These are phyloP conservation scores for Tachysurus vachellii DNA, from an alignment of 2,113 vertebrate genomes.

Conservation along the genomic window DNA sequence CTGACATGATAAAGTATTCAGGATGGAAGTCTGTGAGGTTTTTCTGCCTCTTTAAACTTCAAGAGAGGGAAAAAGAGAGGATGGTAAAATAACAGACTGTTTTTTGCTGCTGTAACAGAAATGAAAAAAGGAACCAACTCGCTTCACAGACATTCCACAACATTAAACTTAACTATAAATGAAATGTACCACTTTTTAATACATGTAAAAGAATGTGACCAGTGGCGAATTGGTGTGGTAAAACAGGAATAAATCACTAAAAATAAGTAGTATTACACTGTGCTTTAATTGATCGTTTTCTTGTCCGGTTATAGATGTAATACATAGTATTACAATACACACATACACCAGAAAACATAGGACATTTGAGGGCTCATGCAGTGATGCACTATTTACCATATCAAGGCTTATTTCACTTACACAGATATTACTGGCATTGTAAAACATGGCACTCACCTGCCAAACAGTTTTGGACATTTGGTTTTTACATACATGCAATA, in stretches of 20 bases:
- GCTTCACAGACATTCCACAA: not conserved
- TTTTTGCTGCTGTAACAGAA: not conserved
- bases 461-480: constrained; percentile 48
- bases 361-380: constrained; percentile 15
- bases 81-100: not conserved
- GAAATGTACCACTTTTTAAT: not conserved
- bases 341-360: not conserved
- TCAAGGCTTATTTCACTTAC: constrained; percentile 44
- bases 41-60: not conserved
- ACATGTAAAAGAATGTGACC: not conserved
- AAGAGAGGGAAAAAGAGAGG: not conserved
- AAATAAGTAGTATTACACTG: not conserved
- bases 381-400: not conserved
- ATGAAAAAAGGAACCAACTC: not conserved
- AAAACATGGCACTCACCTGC: constrained; percentile 43
- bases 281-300: not conserved
- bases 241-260: not conserved
- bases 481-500: constrained; percentile 50
- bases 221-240: not conserved
- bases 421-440: constrained; percentile 50
- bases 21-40: not conserved
- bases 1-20: not conserved
- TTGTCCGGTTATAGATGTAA: too few relatives aligned
- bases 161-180: not conserved
- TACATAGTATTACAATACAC: not conserved